These are phyloP conservation scores for Connochaetes taurinus DNA, from an alignment of 2,113 vertebrate genomes.

Conservation along the genomic window DNA sequence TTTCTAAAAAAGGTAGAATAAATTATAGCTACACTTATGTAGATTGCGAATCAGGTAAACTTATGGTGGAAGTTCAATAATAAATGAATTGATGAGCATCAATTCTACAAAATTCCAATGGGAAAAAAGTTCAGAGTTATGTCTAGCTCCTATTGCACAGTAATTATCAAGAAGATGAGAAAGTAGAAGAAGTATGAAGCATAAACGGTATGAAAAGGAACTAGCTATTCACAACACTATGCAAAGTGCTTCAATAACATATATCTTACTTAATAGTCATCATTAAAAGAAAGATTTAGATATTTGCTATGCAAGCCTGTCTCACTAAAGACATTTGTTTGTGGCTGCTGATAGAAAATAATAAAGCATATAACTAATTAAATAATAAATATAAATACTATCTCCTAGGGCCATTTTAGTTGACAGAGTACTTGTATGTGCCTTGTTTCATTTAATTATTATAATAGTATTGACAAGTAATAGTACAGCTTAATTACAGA, in stretches of 20 bases:
- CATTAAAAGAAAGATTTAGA: not conserved
- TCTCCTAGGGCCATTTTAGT: not conserved
- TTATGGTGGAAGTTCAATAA: not conserved
- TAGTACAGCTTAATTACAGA: not conserved
- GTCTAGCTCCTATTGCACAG: not conserved
- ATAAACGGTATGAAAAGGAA: not conserved
- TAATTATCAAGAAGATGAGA: not conserved
- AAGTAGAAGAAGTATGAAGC: not conserved
- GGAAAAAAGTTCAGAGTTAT: not conserved
- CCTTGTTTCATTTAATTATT: slow-evolving; percentile 12
- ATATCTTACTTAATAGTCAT: not conserved
- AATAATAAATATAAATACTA: not conserved
- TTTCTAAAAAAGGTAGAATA: slow-evolving; percentile 7
- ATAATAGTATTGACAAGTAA: not conserved
- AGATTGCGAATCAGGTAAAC: not conserved
- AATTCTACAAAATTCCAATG: not conserved
- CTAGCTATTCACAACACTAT: not conserved
- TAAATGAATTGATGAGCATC: not conserved
- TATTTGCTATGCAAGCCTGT: not conserved
- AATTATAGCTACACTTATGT: not conserved
- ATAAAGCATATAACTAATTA: not conserved
- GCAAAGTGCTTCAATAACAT: not conserved
- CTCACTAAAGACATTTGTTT: not conserved
- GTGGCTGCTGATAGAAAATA: not conserved
- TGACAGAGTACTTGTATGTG: not conserved